These are phyloP conservation scores for Drosophila sp. DNA, from an alignment of 1,140 invertebrate genomes.

Conservation along the genomic window DNA sequence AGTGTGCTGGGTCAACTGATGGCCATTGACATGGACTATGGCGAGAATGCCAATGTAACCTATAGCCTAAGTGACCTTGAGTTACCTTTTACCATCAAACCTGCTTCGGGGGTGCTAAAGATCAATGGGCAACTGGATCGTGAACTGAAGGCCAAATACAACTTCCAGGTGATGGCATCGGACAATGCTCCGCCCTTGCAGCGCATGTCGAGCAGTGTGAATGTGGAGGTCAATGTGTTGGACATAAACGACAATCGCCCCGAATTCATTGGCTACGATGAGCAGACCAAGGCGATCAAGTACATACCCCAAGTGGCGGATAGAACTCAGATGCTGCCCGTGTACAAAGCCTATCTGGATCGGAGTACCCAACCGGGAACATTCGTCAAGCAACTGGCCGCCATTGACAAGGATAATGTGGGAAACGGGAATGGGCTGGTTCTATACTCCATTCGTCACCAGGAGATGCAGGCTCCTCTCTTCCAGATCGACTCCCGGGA, in stretches of 20 bases:
- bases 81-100: conserved; percentile 89
- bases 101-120: conserved; percentile 89
- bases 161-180: conserved; percentile 89
- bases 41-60: conserved; percentile 89
- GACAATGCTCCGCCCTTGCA: conserved; percentile 87
- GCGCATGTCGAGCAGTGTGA: conserved; percentile 88
- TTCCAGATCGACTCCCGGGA: conserved; percentile 92
- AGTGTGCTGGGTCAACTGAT: conserved; percentile 89
- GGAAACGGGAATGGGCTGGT: conserved; percentile 93
- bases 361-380: conserved; percentile 89
- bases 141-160: conserved; percentile 89
- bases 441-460: conserved; percentile 87
- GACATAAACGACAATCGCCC: conserved; percentile 92
- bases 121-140: conserved; percentile 91
- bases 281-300: conserved; percentile 81
- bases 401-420: conserved; percentile 92
- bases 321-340: conserved; percentile 83
- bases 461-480: conserved; percentile 86
- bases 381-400: conserved; percentile 88
- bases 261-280: conserved; percentile 89
- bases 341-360: conserved; percentile 88
- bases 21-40: conserved; percentile 90
- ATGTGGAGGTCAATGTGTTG: conserved; percentile 90
- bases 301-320: conserved; percentile 67
- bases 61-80: conserved; percentile 88